Percentiles rank a stretch among this genome's conserved stretches.
These are phyloP conservation scores for Steinernema hermaphroditum DNA, from an alignment of 2,888 invertebrate species.

Conservation along the genomic window DNA sequence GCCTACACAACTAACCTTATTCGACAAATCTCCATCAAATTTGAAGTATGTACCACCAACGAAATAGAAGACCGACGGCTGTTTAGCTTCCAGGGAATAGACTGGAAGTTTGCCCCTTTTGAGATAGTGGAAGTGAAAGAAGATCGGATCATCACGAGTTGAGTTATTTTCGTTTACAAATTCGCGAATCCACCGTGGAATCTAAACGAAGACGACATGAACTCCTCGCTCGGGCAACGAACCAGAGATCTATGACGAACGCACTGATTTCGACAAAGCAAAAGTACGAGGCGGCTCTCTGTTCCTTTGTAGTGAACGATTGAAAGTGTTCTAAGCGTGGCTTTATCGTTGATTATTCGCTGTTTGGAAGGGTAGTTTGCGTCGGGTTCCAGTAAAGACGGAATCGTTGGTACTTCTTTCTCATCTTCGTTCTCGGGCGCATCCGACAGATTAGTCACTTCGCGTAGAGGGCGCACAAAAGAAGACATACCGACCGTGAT, in stretches of 20 bases:
- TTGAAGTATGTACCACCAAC: conserved; percentile 41
- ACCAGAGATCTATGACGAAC: conserved; percentile 39
- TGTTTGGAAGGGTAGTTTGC: not conserved
- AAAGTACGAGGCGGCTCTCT: conserved; percentile 39
- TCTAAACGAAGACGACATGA: conserved; percentile 31
- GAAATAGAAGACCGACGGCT: conserved; percentile 38
- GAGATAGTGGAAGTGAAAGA: conserved; percentile 42
- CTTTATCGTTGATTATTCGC: not conserved
- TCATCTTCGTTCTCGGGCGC: not conserved
- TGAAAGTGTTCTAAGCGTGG: conserved; percentile 38
- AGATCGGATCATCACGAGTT: conserved; percentile 33
- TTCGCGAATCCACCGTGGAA: conserved; percentile 43
- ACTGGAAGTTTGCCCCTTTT: conserved; percentile 38
- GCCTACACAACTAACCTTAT: conserved; percentile 27
- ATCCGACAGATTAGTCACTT: not conserved
- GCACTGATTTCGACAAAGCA: conserved; percentile 42
- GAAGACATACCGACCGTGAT: not conserved
- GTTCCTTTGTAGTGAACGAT: conserved; percentile 37
- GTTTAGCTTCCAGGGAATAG: conserved; percentile 30
- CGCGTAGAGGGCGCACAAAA: not conserved
- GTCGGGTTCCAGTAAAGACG: not conserved
- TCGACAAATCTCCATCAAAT: conserved; percentile 33
- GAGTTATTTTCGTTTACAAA: conserved; percentile 38
- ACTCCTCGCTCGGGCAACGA: not conserved
- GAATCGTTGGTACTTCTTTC: not conserved